Percentiles rank a stretch among this genome's conserved stretches.
phyloP scores from a whole-genome alignment of 2,888 invertebrate species.

The Actias luna region DNA sequence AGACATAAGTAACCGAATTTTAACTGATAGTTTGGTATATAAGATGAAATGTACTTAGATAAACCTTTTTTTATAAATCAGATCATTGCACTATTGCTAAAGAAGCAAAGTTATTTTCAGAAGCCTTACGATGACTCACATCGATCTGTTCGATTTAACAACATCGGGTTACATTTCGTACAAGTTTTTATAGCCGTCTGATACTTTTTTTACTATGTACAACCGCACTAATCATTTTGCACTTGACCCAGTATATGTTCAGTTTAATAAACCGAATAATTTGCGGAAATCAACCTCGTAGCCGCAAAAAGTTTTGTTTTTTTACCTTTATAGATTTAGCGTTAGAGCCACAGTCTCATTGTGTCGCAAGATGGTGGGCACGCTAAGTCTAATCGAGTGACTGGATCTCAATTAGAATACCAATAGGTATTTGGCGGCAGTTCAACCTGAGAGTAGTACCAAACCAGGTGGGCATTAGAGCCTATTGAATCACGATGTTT shows the following conservation, averaged over 20 bases:
- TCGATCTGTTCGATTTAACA: conserved; percentile 59
- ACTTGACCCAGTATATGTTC: conserved; percentile 34
- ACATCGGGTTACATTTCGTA: conserved; percentile 45
- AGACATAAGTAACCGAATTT: neutral
- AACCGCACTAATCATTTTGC: conserved; percentile 42
- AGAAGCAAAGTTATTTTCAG: conserved; percentile 48
- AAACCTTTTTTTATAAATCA: conserved; percentile 16
- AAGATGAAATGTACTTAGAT: conserved; percentile 26
- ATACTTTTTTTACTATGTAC: conserved; percentile 36
- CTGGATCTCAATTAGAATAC: too few relatives aligned
- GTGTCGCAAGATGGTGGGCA: neutral
- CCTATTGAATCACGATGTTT: too few relatives aligned
- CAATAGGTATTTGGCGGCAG: too few relatives aligned
- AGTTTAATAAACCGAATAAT: conserved; percentile 35
- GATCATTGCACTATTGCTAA: conserved; percentile 36
- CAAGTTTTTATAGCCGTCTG: conserved; percentile 45
- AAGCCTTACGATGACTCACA: conserved; percentile 50
- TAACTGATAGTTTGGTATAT: neutral
- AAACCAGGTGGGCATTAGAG: too few relatives aligned
- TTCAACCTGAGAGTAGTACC: too few relatives aligned
- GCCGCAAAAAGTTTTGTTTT: neutral
- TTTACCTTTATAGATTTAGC: neutral
- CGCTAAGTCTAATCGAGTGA: too few relatives aligned
- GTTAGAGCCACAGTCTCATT: neutral
- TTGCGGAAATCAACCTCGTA: conserved; percentile 34